Conservation (phyloP, 2,113 vertebrate genomes). For the Elachura formosa region DNA sequence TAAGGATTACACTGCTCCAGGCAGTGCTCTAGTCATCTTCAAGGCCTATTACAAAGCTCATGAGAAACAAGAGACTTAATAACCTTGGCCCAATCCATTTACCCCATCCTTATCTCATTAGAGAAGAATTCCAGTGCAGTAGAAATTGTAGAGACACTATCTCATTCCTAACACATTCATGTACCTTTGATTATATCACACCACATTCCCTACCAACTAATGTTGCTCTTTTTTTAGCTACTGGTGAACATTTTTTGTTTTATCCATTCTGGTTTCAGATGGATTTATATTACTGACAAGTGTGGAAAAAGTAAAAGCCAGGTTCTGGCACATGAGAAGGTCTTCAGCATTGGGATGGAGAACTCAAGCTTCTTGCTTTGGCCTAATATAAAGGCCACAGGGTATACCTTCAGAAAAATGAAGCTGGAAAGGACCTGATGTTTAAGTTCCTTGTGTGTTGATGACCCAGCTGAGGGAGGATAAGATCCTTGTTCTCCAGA, state of each 20-base stretch:
- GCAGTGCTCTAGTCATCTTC: neutral
- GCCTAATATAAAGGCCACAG: neutral
- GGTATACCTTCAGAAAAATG: neutral
- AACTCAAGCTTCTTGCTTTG: neutral
- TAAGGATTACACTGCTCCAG: neutral
- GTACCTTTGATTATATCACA: neutral
- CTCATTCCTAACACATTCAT: neutral
- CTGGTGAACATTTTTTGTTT: neutral
- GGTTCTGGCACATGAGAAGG: fast-evolving
- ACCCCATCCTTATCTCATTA: neutral
- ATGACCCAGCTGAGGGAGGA: neutral
- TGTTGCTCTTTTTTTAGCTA: neutral
- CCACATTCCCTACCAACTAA: neutral
- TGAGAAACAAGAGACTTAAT: neutral
- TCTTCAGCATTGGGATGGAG: neutral
- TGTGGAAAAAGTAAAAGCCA: neutral
- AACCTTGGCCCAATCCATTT: neutral
- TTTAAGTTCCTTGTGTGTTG: neutral
- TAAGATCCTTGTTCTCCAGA: neutral
- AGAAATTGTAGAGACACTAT: neutral
- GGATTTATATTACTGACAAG: neutral
- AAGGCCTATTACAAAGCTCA: neutral
- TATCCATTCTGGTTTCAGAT: neutral
- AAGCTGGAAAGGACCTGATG: neutral
- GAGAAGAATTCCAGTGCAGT: neutral